phyloP scores from a whole-genome alignment of 2,888 invertebrate species.

The Apotomis turbidana region DNA sequence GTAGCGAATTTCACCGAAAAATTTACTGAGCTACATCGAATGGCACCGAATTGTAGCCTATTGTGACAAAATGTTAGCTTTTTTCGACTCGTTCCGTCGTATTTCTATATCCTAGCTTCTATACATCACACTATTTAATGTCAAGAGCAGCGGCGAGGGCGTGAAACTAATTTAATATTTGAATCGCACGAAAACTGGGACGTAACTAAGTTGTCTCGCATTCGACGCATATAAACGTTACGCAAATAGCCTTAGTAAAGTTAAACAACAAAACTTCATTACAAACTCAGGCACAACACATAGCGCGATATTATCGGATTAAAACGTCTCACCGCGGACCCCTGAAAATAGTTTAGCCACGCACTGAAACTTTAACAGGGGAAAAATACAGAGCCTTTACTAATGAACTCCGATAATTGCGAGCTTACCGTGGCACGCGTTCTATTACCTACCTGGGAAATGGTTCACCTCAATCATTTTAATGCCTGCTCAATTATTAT shows the following conservation, averaged over 20 bases:
- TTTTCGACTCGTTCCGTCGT: not conserved
- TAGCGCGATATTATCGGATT: constrained; percentile 60
- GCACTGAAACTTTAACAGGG: constrained; percentile 58
- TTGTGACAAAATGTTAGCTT: not conserved
- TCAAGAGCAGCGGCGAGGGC: constrained; percentile 21
- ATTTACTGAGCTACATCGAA: not conserved
- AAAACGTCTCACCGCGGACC: constrained; percentile 55
- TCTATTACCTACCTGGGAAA: constrained; percentile 62
- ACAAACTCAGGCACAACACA: constrained; percentile 55
- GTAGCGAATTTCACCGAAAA: constrained; percentile 23
- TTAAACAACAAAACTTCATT: constrained; percentile 58
- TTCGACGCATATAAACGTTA: constrained; percentile 43
- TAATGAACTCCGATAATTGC: constrained; percentile 72
- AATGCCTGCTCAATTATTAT: constrained; percentile 70
- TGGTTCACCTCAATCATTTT: constrained; percentile 68
- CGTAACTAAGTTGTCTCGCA: constrained; percentile 40
- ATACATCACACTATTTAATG: constrained; percentile 2
- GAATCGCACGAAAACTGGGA: constrained; percentile 38
- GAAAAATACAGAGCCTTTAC: constrained; percentile 61
- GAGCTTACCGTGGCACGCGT: constrained; percentile 65
- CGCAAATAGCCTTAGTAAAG: constrained; percentile 45
- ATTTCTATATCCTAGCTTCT: not conserved
- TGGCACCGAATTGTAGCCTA: constrained; percentile 3
- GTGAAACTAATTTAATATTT: constrained; percentile 37
- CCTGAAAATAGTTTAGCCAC: constrained; percentile 55